These are phyloP conservation scores for Hyphantria cunea DNA, from an alignment of 1,140 invertebrate species.

Conservation along the genomic window DNA sequence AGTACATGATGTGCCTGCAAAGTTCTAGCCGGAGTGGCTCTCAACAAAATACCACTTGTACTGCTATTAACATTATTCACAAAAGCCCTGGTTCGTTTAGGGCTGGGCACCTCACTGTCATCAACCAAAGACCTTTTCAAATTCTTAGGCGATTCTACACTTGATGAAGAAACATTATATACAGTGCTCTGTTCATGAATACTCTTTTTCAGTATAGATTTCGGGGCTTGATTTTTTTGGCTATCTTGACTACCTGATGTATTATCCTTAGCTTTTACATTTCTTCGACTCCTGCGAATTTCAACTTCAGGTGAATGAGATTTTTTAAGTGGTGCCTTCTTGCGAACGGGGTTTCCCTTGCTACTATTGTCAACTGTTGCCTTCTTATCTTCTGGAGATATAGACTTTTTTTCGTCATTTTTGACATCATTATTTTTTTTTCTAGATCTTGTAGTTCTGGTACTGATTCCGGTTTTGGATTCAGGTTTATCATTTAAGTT, in stretches of 20 bases:
- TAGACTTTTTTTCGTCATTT: conserved; percentile 14
- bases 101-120: conserved; percentile 32
- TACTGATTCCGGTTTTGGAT: background rate
- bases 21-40: conserved; percentile 41
- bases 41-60: conserved; percentile 23
- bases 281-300: conserved; percentile 48
- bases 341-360: conserved; percentile 2
- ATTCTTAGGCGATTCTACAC: conserved; percentile 35
- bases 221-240: conserved; percentile 7
- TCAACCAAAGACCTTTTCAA: conserved; percentile 45
- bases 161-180: conserved; percentile 50
- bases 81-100: conserved; percentile 45
- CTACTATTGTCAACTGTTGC: conserved; percentile 10
- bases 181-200: conserved; percentile 53
- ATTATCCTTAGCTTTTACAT: conserved; percentile 37
- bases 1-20: conserved; percentile 54
- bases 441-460: conserved; percentile 30
- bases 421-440: conserved; percentile 22
- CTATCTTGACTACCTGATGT: conserved; percentile 10
- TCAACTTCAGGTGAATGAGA: conserved; percentile 34
- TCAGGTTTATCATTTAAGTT: conserved; percentile 3
- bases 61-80: conserved; percentile 21
- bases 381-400: background rate
- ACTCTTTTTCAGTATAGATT: conserved; percentile 28
- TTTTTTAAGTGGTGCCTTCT: conserved; percentile 26